Percentiles rank a stretch among this genome's conserved stretches.
Evolutionary conservation across 2,888 invertebrate genomes (phyloP).

Genomic region (Leptarthrus brevirostris): DNA sequence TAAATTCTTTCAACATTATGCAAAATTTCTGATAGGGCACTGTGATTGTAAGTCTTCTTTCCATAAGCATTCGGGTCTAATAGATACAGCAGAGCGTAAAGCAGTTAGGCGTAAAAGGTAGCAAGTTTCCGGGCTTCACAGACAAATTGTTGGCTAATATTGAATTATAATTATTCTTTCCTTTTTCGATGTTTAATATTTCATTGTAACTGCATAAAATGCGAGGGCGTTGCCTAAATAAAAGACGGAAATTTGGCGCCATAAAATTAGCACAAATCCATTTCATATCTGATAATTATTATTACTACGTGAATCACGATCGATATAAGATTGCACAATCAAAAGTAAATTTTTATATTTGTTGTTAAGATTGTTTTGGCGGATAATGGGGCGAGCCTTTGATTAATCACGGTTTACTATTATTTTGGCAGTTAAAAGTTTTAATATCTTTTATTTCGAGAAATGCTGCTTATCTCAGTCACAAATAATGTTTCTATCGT

Average conservation of each 20-base stretch:
- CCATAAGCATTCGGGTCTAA: neutral
- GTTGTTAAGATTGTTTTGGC: no score
- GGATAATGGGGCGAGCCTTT: no score
- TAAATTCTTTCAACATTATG: neutral
- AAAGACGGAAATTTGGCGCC: neutral
- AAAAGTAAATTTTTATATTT: neutral
- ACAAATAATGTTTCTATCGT: no score
- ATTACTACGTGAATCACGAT: neutral
- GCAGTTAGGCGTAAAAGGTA: neutral
- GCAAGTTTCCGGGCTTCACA: neutral
- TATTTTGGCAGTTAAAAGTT: no score
- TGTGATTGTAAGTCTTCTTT: neutral
- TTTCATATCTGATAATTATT: no score
- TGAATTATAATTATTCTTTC: neutral
- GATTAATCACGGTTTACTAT: no score
- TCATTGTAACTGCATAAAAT: no score
- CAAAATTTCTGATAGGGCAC: neutral
- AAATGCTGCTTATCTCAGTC: no score
- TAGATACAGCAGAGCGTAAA: neutral
- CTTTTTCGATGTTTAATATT: neutral
- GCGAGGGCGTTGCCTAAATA: neutral
- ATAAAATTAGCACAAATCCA: neutral
- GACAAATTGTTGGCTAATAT: neutral
- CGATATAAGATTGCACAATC: neutral
- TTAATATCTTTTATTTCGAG: no score